phyloP scores from a whole-genome alignment of 2,888 invertebrate genomes.

The Coleophora flavipennella region DNA sequence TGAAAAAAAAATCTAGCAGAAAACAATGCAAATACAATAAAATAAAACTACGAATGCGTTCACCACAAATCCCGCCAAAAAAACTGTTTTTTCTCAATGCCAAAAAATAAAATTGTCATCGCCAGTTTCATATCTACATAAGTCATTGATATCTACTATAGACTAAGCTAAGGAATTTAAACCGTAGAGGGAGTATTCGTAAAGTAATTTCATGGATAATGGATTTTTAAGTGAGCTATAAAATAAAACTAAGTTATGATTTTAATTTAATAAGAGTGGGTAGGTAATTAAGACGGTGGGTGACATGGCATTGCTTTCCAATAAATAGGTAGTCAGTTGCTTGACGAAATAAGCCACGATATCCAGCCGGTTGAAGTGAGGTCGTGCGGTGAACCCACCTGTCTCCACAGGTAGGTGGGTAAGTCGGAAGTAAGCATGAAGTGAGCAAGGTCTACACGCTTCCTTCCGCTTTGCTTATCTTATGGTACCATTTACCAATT shows the following conservation, averaged over 20 bases:
- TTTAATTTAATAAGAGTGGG: background rate
- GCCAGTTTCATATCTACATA: no score
- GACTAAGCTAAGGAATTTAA: no score
- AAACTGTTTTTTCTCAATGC: no score
- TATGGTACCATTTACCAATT: conserved; percentile 8
- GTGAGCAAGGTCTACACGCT: conserved; percentile 45
- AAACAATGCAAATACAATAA: no score
- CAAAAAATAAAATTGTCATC: no score
- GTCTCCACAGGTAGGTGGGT: conserved; percentile 34
- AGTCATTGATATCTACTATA: no score
- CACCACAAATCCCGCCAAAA: no score
- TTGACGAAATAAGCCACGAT: conserved; percentile 5
- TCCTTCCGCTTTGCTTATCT: conserved; percentile 45
- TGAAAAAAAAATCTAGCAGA: no score
- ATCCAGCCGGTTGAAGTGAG: conserved; percentile 17
- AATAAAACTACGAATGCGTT: no score
- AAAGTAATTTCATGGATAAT: no score
- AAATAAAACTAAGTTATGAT: background rate
- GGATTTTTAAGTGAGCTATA: no score
- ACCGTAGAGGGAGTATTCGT: no score
- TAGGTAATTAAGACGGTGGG: background rate
- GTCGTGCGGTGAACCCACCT: conserved; percentile 24
- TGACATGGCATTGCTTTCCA: conserved; percentile 8
- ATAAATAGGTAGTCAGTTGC: background rate
- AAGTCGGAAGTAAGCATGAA: conserved; percentile 42